Evolutionary conservation across 1,140 invertebrate species (phyloP), one percentile per base, ranked within the genome.

Genomic region (Tetramorium alpestre): DNA sequence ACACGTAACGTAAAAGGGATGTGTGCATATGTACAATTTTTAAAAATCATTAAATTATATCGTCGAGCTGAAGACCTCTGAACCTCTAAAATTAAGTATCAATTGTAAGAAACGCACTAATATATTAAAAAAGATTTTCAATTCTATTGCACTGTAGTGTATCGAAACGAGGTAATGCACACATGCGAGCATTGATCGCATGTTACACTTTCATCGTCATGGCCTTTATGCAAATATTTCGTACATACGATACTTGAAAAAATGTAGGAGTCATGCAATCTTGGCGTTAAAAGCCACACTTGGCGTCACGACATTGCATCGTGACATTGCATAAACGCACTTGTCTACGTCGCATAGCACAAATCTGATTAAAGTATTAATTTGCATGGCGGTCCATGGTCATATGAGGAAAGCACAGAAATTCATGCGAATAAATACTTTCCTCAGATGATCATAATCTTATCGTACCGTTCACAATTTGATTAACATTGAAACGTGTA

Each of bases 201-300:
- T 92, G 89, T 89, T 78, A n/a, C 54, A 60, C 77, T 75, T 82
- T 65, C 73, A 76, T 58, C 69, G 70, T 10, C 62, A 69, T 85
- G 38, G 62, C n/a, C 51, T 18, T 81, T 89, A 89, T 91, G 90
- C 84, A 89, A 91, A 91, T 90, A 90, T 38, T 90, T 90, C 54
- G 82, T 49, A 33, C 22, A 49, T 47, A 70, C 81, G 76, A 84
- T 87, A 82, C 87, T 73, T 86, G 65, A 62, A 85, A 90, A 90
- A 81, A 33, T 49, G 49, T 77, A 47, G 0, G 56, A 82, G 88
- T 90, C 91, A 92, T 91, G 91, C 91, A 72, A 92, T 87, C 69
- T 3, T 81, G 62, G 67, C 67, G 82, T 87, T 92, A 67, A 56
- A 89, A 67, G 22, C 22, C 28, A 41, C 41, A 75, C 13, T 70